Conservation (phyloP, 2,113 vertebrate species). For the Eretmochelys imbricata region DNA sequence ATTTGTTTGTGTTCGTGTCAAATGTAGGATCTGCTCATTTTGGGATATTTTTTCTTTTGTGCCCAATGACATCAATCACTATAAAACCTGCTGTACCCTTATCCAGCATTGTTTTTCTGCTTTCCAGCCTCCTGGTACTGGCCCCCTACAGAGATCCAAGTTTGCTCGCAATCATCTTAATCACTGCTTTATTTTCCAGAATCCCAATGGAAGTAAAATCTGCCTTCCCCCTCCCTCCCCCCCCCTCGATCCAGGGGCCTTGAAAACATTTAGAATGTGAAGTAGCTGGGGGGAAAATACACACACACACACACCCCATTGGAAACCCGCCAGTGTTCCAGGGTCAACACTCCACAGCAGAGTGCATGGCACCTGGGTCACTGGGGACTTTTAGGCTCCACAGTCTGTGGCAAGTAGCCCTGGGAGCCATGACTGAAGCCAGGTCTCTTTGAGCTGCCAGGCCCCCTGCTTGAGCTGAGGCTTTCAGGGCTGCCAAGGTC, state of each 20-base stretch:
- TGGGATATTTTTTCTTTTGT: background rate
- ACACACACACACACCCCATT: too few relatives aligned
- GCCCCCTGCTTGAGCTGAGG: background rate
- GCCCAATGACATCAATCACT: background rate
- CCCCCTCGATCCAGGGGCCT: background rate
- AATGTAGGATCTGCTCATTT: background rate
- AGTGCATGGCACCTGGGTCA: background rate
- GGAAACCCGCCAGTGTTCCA: background rate
- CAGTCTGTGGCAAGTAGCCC: too few relatives aligned
- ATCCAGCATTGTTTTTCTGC: background rate
- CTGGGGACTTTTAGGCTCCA: too few relatives aligned
- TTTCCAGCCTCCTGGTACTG: background rate
- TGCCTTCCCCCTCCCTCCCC: background rate
- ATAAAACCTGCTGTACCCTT: background rate
- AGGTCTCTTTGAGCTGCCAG: background rate
- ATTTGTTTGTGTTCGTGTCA: background rate
- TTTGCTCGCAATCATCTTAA: constrained; percentile 7
- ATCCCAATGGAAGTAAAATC: background rate
- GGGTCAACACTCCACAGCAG: background rate
- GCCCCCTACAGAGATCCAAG: background rate
- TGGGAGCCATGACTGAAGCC: background rate
- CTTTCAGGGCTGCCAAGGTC: background rate
- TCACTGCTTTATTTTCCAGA: constrained; percentile 2
- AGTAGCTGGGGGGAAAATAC: background rate
- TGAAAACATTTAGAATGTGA: background rate